phyloP scores from a whole-genome alignment of 1,140 invertebrate genomes.

The Oryctes rhinoceros region DNA sequence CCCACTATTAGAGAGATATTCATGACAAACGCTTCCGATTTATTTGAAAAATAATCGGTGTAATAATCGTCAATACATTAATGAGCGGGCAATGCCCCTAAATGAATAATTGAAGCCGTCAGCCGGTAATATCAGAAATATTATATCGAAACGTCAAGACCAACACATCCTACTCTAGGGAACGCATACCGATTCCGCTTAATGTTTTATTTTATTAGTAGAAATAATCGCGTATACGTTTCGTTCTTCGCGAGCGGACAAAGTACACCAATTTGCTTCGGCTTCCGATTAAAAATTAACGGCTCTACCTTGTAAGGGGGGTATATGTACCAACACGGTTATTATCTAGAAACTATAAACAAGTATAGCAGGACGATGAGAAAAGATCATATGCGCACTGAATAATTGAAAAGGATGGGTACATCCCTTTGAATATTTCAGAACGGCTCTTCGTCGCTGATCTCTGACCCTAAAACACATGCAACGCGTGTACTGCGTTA shows the following conservation, averaged over 20 bases:
- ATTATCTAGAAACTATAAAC: conserved; percentile 21
- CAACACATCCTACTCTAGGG: neutral
- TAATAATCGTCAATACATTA: neutral
- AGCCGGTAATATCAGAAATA: neutral
- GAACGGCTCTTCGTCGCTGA: neutral
- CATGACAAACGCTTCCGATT: neutral
- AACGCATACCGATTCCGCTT: conserved; percentile 6
- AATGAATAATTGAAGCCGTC: neutral
- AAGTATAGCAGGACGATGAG: conserved; percentile 1
- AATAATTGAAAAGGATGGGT: conserved; percentile 29
- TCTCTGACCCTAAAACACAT: conserved; percentile 31
- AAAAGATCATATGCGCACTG: conserved; percentile 24
- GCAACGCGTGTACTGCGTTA: conserved; percentile 17
- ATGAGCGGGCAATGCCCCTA: conserved; percentile 11
- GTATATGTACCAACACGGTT: conserved; percentile 26
- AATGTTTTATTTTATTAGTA: conserved; percentile 34
- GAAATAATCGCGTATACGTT: neutral
- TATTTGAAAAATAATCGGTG: conserved; percentile 11
- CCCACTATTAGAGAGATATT: no score
- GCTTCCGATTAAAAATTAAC: conserved; percentile 25
- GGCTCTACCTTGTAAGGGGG: neutral
- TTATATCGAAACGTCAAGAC: neutral
- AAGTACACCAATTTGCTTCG: neutral
- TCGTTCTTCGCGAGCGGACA: neutral
- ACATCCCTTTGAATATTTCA: conserved; percentile 31